phyloP scores from a whole-genome alignment of 1,140 invertebrate genomes.

The Brachionus angularis region DNA sequence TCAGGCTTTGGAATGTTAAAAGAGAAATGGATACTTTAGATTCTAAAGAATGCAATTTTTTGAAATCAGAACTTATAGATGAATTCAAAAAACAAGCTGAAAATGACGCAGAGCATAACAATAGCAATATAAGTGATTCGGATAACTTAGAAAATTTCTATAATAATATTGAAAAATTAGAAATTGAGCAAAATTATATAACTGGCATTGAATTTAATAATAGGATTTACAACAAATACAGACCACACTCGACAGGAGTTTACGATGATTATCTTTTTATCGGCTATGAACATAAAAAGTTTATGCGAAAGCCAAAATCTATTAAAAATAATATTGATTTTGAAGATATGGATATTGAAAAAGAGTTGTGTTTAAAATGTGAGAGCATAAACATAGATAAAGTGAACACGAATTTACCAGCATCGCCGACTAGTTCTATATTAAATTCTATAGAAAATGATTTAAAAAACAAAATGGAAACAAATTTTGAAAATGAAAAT shows the following conservation, averaged over 20 bases:
- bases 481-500: too few relatives aligned
- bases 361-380: constrained; percentile 26
- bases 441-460: background rate
- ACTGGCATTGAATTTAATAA: constrained; percentile 20
- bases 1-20: constrained; percentile 39
- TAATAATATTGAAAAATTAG: background rate
- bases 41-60: constrained; percentile 26
- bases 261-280: constrained; percentile 21
- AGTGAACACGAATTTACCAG: background rate
- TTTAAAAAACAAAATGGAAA: background rate
- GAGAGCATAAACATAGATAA: constrained; percentile 40
- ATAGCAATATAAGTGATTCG: background rate
- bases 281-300: background rate
- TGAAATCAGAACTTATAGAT: constrained; percentile 18
- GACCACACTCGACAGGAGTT: constrained; percentile 15
- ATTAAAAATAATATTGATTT: background rate
- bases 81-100: background rate
- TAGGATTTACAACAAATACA: constrained; percentile 33
- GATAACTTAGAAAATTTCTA: background rate
- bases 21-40: constrained; percentile 9
- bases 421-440: background rate
- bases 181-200: constrained; percentile 7
- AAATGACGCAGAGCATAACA: too few relatives aligned
- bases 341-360: constrained; percentile 29
- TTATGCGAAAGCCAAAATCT: background rate